These are phyloP conservation scores for Paelopatides confundens DNA, from an alignment of 53 echinoderm and acorn worm genomes.

Conservation along the genomic window DNA sequence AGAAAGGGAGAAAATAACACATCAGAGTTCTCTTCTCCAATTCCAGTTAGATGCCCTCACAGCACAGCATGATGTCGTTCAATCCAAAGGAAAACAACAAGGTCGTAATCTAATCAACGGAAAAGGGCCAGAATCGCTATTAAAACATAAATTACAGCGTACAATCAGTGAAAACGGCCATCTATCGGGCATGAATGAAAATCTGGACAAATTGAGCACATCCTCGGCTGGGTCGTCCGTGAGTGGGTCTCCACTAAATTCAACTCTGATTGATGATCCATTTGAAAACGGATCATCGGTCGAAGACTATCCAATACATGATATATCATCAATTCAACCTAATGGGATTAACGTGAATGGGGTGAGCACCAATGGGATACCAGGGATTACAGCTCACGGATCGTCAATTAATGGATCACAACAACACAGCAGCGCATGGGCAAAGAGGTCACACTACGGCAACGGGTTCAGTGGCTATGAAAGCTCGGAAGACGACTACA, in stretches of 20 bases:
- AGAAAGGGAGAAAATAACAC: conserved; percentile 72
- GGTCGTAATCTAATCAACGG: conserved; percentile 24
- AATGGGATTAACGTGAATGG: neutral
- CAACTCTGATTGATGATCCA: neutral
- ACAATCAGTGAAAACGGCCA: neutral
- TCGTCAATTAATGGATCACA: neutral
- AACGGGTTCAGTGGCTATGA: conserved; percentile 9
- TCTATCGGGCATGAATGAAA: neutral
- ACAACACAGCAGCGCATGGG: neutral
- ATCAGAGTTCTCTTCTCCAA: conserved; percentile 83
- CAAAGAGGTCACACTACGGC: neutral
- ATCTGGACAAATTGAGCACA: conserved; percentile 9
- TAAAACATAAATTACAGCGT: neutral
- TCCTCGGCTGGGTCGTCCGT: conserved; percentile 20
- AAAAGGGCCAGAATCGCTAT: neutral
- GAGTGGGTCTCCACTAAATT: neutral
- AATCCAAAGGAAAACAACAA: conserved; percentile 58
- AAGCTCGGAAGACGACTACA: conserved; percentile 1
- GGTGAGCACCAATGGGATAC: neutral
- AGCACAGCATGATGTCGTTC: conserved; percentile 72
- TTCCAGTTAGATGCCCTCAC: conserved; percentile 87
- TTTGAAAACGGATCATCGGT: neutral
- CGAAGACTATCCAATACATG: neutral
- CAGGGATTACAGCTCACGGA: neutral
- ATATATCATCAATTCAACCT: neutral